These are phyloP conservation scores for Hypocryptadius cinnamomeus DNA, from an alignment of 2,113 vertebrate species.

Conservation along the genomic window DNA sequence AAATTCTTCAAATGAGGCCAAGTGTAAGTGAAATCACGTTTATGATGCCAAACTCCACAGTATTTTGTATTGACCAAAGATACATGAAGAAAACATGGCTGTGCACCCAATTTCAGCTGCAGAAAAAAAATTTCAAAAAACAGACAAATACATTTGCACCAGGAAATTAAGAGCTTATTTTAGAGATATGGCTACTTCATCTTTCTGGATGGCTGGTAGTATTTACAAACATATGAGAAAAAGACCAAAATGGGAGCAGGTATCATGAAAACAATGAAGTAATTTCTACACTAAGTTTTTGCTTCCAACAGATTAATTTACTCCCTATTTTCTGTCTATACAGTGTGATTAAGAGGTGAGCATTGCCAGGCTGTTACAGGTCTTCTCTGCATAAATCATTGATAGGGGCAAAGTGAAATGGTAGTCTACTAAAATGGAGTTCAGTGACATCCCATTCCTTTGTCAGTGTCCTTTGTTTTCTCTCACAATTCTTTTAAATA, in stretches of 20 bases:
- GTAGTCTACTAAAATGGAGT: background rate
- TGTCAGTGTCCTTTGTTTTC: background rate
- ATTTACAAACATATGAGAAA: background rate
- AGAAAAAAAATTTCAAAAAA: background rate
- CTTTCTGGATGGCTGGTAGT: background rate
- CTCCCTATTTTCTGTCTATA: background rate
- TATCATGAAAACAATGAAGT: background rate
- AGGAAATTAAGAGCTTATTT: background rate
- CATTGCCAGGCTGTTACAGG: background rate
- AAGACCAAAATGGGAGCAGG: background rate
- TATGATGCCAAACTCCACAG: background rate
- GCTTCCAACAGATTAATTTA: background rate
- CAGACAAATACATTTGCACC: background rate
- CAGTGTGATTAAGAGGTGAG: background rate
- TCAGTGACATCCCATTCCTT: background rate
- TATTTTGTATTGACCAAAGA: background rate
- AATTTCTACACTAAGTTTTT: background rate
- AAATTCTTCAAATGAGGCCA: background rate
- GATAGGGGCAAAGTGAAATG: background rate
- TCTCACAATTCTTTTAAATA: background rate
- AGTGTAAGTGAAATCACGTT: background rate
- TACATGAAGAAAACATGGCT: background rate
- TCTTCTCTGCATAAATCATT: background rate
- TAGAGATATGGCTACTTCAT: background rate
- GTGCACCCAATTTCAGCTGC: background rate